Evolutionary conservation across 2,113 vertebrate genomes (phyloP).

Genomic region (Sclerurus mexicanus): DNA sequence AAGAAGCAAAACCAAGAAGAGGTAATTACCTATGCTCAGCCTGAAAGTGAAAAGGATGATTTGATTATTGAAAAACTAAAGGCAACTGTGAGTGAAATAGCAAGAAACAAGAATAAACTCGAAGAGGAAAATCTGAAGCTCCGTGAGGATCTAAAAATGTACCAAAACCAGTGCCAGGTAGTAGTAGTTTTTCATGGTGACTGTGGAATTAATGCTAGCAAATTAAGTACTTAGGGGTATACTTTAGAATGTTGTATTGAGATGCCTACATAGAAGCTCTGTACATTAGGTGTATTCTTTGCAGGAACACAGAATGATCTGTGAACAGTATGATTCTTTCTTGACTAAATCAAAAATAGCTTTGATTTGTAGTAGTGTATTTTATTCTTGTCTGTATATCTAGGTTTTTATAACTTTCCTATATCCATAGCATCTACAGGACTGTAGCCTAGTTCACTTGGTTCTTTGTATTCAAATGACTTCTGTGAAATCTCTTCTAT

Average conservation of each 20-base stretch:
- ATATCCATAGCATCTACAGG: background rate
- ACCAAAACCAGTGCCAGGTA: constrained; percentile 76
- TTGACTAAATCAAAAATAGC: background rate
- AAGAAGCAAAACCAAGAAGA: constrained; percentile 44
- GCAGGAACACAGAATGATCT: background rate
- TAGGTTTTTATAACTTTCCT: background rate
- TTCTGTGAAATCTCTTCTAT: background rate
- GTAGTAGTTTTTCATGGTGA: background rate
- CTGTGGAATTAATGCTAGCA: background rate
- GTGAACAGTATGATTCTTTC: background rate
- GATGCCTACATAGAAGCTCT: background rate
- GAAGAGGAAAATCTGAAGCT: constrained; percentile 78
- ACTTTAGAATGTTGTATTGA: background rate
- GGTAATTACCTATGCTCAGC: background rate
- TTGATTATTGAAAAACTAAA: constrained; percentile 73
- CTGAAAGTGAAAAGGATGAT: constrained; percentile 41
- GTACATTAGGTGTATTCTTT: background rate
- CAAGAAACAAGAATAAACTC: constrained; percentile 66
- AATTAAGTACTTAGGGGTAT: background rate
- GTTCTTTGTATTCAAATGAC: background rate
- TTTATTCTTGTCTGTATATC: background rate
- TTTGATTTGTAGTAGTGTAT: background rate
- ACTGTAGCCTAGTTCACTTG: background rate
- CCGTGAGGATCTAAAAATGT: constrained; percentile 69
- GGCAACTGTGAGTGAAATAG: constrained; percentile 72